Conservation (phyloP, 2,113 vertebrate species). For the Todiramphus chloris region DNA sequence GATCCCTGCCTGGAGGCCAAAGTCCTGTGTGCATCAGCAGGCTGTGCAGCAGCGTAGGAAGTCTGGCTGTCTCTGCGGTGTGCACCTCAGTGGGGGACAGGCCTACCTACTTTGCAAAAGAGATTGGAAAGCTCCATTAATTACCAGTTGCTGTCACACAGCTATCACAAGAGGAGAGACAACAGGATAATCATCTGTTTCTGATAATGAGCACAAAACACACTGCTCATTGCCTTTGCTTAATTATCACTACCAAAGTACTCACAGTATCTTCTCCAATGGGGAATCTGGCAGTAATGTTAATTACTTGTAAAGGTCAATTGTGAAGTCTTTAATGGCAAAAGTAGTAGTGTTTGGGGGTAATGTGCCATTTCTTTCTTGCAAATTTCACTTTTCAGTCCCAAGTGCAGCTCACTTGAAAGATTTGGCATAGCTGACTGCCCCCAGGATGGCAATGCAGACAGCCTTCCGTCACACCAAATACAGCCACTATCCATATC, state of each 20-base stretch:
- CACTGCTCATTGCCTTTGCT: constrained; percentile 51
- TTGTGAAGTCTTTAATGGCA: constrained; percentile 52
- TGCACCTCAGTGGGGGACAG: not conserved
- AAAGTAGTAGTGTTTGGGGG: constrained; percentile 38
- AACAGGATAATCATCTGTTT: constrained; percentile 54
- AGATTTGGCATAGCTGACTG: constrained; percentile 10
- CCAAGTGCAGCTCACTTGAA: not conserved
- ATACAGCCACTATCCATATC: not conserved
- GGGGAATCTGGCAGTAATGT: constrained; percentile 48
- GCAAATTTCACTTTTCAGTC: constrained; percentile 32
- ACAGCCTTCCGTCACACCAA: not conserved
- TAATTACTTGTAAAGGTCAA: constrained; percentile 72
- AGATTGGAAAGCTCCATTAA: constrained; percentile 45
- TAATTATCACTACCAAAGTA: constrained; percentile 62
- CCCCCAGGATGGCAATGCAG: not conserved
- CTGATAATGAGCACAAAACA: constrained; percentile 19
- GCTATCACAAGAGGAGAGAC: constrained; percentile 27
- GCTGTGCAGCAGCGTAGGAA: not conserved
- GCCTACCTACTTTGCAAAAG: not conserved
- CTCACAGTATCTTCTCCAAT: constrained; percentile 35
- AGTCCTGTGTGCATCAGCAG: not conserved
- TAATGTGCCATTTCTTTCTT: constrained; percentile 48
- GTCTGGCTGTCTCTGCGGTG: not conserved
- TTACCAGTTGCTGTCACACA: constrained; percentile 40
- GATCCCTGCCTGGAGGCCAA: not conserved